Conservation (phyloP, 2,797 vertebrate genomes). For the Coracias cyanogaster region DNA sequence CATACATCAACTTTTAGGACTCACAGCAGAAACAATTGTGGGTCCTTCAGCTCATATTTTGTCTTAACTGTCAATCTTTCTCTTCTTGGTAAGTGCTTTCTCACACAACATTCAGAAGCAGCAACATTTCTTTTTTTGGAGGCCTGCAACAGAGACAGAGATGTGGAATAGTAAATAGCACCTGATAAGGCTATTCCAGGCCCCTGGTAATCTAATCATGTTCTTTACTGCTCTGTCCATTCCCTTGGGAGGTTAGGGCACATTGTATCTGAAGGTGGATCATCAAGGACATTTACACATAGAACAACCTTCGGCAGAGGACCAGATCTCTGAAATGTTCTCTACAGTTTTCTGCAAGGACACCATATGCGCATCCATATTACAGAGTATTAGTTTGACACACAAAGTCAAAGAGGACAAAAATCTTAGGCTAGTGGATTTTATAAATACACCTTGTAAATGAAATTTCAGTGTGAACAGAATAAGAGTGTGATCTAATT, state of each 20-base stretch:
- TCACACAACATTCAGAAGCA: not conserved
- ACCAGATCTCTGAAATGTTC: not conserved
- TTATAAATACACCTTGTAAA: conserved; percentile 11
- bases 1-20: not conserved
- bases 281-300: not conserved
- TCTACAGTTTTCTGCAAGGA: not conserved
- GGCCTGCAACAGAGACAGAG: not conserved
- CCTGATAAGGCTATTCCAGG: not conserved
- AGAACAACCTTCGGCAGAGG: not conserved
- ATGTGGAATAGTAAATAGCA: not conserved
- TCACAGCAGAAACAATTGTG: not conserved
- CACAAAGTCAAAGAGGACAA: not conserved
- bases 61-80: not conserved
- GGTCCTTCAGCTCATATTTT: not conserved
- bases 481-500: not conserved
- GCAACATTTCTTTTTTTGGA: not conserved
- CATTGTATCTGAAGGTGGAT: not conserved
- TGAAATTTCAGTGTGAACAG: not conserved
- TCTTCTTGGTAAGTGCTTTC: not conserved
- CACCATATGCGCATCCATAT: not conserved
- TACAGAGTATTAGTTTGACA: not conserved
- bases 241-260: not conserved
- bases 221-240: not conserved
- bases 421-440: not conserved
- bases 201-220: not conserved